A percentile compares a stretch with the other conserved stretches of the same genome.
Conservation (phyloP, 2,113 vertebrate genomes). For the Psilopsiagon aurifrons region DNA sequence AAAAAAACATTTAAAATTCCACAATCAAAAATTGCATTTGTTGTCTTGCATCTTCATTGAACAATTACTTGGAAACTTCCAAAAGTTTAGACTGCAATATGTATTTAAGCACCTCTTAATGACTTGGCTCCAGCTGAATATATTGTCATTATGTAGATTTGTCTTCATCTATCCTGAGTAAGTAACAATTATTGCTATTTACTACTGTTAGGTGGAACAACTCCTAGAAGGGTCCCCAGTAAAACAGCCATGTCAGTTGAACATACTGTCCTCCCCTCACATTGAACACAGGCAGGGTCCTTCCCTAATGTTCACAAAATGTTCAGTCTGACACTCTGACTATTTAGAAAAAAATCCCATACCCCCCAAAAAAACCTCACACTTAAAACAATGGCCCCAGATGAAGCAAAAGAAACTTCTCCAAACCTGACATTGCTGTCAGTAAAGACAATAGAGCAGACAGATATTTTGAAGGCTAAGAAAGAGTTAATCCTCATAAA, state of each 20-base stretch:
- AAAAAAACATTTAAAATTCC: not conserved
- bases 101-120: slow-evolving; percentile 36
- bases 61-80: not conserved
- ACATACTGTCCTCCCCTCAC: not conserved
- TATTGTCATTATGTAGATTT: slow-evolving; percentile 11
- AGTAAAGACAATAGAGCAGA: not conserved
- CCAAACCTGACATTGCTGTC: not conserved
- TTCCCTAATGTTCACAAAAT: not conserved
- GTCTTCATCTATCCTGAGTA: slow-evolving; percentile 9
- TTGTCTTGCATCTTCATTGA: not conserved
- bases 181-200: not conserved
- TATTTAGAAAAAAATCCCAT: not conserved
- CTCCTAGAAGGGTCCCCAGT: not conserved
- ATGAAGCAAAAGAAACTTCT: not conserved
- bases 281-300: not conserved
- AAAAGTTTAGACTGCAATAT: not conserved
- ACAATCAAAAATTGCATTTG: not conserved
- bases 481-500: not conserved
- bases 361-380: not conserved
- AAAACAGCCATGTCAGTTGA: not conserved
- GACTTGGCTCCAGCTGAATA: not conserved
- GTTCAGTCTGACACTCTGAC: not conserved
- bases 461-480: not conserved
- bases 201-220: not conserved
- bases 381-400: not conserved